These are phyloP conservation scores for Serripes groenlandicus DNA, from an alignment of 2,888 invertebrate genomes.

Conservation along the genomic window DNA sequence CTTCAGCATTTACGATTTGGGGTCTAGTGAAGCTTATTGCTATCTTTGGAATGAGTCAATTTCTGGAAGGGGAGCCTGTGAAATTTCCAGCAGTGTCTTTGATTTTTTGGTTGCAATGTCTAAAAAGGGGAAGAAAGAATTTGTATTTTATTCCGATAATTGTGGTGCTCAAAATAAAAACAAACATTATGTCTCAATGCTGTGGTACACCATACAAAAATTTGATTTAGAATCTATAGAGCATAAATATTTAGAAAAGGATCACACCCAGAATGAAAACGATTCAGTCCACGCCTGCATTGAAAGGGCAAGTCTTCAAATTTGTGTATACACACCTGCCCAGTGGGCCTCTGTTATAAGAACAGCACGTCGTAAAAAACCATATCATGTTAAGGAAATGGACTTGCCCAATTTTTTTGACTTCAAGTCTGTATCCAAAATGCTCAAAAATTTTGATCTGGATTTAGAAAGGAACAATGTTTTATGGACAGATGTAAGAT, in stretches of 20 bases:
- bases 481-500: too few relatives aligned
- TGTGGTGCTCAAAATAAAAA: slow-evolving; percentile 49
- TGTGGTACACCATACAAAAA: slow-evolving; percentile 44
- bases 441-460: slow-evolving; percentile 24
- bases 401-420: slow-evolving; percentile 14
- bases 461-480: slow-evolving; percentile 20
- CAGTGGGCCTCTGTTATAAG: slow-evolving; percentile 33
- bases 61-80: slow-evolving; percentile 41
- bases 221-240: slow-evolving; percentile 24
- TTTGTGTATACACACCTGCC: slow-evolving; percentile 12
- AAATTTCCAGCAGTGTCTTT: slow-evolving; percentile 44
- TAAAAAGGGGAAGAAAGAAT: slow-evolving; percentile 23
- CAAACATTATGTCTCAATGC: slow-evolving; percentile 39
- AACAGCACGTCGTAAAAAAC: neutral
- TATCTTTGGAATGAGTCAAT: slow-evolving; percentile 49
- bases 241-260: slow-evolving; percentile 46
- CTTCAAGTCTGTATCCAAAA: slow-evolving; percentile 10
- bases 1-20: slow-evolving; percentile 44
- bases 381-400: slow-evolving; percentile 15
- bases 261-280: slow-evolving; percentile 29
- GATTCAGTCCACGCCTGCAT: slow-evolving; percentile 9
- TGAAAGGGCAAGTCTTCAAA: neutral
- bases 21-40: slow-evolving; percentile 24
- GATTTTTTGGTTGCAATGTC: slow-evolving; percentile 23
- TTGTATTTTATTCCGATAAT: slow-evolving; percentile 49